phyloP scores from a whole-genome alignment of 2,113 vertebrate species.

The Hystrix cristata region DNA sequence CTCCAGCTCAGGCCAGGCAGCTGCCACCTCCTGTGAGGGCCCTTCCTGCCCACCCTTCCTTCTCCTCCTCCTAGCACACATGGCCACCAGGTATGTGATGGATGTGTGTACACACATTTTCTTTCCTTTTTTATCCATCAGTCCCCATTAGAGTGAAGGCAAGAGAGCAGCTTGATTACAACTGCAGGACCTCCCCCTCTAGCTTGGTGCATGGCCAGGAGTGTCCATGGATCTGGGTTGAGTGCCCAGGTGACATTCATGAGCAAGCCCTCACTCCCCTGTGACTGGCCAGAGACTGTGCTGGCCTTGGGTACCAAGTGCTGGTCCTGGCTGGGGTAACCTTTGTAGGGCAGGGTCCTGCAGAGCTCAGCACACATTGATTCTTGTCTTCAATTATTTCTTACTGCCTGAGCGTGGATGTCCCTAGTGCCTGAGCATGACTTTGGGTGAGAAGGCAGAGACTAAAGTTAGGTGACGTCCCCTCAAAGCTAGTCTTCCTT shows the following conservation, averaged over 20 bases:
- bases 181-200: background rate
- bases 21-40: background rate
- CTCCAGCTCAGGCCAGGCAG: slow-evolving; percentile 48
- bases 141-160: background rate
- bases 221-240: background rate
- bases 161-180: background rate
- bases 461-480: background rate
- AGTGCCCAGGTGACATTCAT: background rate
- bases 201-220: rapidly evolving
- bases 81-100: rapidly evolving
- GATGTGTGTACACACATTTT: rapidly evolving
- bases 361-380: too few species aligned
- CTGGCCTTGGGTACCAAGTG: background rate
- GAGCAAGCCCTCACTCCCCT: background rate
- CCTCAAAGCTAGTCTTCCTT: background rate
- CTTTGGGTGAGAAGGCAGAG: background rate
- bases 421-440: background rate
- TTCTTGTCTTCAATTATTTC: background rate
- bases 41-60: background rate
- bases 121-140: rapidly evolving
- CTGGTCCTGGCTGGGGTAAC: background rate
- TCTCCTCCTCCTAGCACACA: rapidly evolving
- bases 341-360: background rate
- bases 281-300: background rate
- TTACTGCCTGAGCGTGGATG: background rate